These are phyloP conservation scores for Xerus rutilus DNA, from an alignment of 2,797 vertebrate genomes.

Conservation along the genomic window DNA sequence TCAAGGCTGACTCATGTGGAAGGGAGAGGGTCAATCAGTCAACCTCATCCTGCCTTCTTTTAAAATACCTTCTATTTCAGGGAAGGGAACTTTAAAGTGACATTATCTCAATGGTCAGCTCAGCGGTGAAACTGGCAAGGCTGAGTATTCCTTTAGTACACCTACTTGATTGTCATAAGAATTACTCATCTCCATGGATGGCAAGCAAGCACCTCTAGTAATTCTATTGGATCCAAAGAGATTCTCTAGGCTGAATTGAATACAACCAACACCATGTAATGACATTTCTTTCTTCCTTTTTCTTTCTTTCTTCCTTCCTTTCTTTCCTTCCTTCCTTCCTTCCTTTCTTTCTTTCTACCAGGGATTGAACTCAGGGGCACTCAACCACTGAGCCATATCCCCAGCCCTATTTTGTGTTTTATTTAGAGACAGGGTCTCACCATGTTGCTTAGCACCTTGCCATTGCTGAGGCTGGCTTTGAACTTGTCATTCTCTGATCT, in stretches of 20 bases:
- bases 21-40: constrained; percentile 46
- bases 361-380: too few relatives aligned
- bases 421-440: too few relatives aligned
- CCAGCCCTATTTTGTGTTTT: too few relatives aligned
- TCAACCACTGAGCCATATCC: too few relatives aligned
- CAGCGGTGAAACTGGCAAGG: not conserved
- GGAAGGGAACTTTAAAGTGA: not conserved
- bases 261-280: not conserved
- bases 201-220: not conserved
- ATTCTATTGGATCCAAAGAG: not conserved
- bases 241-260: not conserved
- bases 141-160: not conserved
- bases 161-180: not conserved
- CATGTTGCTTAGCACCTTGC: too few relatives aligned
- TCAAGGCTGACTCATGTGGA: constrained; percentile 29
- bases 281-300: not conserved
- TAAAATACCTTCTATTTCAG: not conserved
- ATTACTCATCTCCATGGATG: not conserved
- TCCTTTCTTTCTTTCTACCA: too few relatives aligned
- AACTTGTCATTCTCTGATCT: too few relatives aligned
- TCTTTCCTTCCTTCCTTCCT: too few relatives aligned
- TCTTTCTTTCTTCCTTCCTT: too few relatives aligned
- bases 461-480: too few relatives aligned
- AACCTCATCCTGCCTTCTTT: constrained; percentile 14
- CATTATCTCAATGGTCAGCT: not conserved